Base-by-base conservation (phyloP, 2,888 invertebrate species). In the Chrysina gloriosa region DNA sequence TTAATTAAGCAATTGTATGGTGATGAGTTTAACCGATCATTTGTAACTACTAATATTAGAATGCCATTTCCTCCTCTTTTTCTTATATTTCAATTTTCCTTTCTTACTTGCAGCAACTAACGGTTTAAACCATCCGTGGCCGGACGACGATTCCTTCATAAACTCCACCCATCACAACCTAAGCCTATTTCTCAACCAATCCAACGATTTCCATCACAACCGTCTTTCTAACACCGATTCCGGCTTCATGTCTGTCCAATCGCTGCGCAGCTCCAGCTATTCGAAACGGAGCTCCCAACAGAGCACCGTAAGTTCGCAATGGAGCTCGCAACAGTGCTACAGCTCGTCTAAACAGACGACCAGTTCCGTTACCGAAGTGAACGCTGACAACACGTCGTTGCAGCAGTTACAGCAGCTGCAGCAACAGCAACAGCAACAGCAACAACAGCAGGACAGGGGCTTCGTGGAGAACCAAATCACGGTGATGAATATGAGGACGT, bases 161-260 rank as follows among this genome's bases (percentile, higher is more conserved):
- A 67, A 61, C 31, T 48, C 67, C 34, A 47, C 61, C 3, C 65
- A 66, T 23, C 56, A 54, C n/a, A 58, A 58, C 14, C 23, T 58
- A 11, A 58, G 42, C 34, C 31, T 45, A 21, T 34, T 71, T 29
- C 42, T 71, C 7, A 80, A 79, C 70, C 78, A 80, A 52, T 75
- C 78, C 68, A 75, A 73, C 67, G 74, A 72, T 63, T 68, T 77
- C 25, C 78, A 77, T 39, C 56, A 72, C 27, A 82, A 83, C 72
- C 77, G 83, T 19, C 71, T 84, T 27, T 83, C 83, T 3, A 84
- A 83, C 72, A 80, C 82, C 1, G 87, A 87, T 76, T 85, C 85
- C 72, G 90, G 89, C 73, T 89, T 90, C 77, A 86, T 87, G 63
- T 90, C 90, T 16, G 85, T 88, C 84, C 86, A 87, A 73, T 89